These are phyloP conservation scores for Argyra leucocephala DNA, from an alignment of 2,888 invertebrate species.

Conservation along the genomic window DNA sequence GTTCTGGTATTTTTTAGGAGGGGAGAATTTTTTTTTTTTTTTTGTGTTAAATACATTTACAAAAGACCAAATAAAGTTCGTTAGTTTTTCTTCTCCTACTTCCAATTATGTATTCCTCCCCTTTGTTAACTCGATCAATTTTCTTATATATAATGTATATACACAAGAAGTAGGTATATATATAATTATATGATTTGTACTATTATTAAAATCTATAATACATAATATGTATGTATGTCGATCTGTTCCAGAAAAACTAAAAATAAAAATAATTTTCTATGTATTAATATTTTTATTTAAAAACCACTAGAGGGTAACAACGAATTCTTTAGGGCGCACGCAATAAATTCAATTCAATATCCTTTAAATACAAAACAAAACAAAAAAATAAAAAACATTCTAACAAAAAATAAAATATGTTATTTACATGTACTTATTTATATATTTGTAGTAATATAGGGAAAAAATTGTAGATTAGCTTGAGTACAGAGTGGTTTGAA, in stretches of 20 bases:
- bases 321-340: background rate
- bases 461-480: too few relatives aligned
- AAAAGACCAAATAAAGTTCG: background rate
- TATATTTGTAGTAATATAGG: too few relatives aligned
- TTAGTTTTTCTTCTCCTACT: background rate
- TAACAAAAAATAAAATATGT: too few relatives aligned
- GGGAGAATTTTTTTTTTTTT: background rate
- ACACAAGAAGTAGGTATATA: background rate
- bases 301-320: constrained; percentile 3
- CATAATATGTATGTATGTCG: too few relatives aligned
- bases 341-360: constrained; percentile 6
- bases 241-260: background rate
- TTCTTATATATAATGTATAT: background rate
- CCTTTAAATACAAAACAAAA: background rate
- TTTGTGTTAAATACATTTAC: background rate
- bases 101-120: constrained; percentile 1
- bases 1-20: background rate
- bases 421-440: too few relatives aligned
- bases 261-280: background rate
- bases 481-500: too few relatives aligned
- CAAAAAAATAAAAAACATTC: too few relatives aligned
- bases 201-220: background rate
- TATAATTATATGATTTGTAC: too few relatives aligned
- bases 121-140: background rate
- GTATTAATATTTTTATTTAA: background rate